Conservation (phyloP, 1,140 invertebrate genomes). For the fruit fly (Drosophila melanogaster) region DNA sequence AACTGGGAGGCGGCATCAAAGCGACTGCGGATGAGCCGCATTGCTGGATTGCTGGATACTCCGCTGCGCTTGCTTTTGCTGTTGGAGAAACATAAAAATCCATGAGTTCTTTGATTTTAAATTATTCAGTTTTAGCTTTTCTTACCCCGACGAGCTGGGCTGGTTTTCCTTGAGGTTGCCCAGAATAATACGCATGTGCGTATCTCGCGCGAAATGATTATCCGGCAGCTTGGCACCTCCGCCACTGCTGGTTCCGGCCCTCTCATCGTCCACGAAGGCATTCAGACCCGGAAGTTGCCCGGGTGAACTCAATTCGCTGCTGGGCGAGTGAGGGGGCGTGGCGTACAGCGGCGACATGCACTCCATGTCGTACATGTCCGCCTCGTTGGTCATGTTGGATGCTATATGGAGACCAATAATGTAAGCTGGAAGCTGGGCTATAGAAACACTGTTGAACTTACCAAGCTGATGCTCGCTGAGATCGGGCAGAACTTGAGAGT, state of each 20-base stretch:
- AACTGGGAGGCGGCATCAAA: conserved; percentile 87
- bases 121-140: too few relatives aligned
- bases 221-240: conserved; percentile 83
- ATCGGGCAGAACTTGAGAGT: conserved; percentile 82
- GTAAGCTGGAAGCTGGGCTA: background rate
- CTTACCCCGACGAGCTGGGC: conserved; percentile 73
- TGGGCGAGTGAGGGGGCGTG: conserved; percentile 92
- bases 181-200: conserved; percentile 95
- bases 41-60: conserved; percentile 95
- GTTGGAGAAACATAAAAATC: background rate
- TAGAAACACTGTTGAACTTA: conserved; percentile 14
- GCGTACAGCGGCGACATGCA: conserved; percentile 90
- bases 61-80: conserved; percentile 92
- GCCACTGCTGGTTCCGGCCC: conserved; percentile 69
- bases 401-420: conserved; percentile 25
- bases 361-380: conserved; percentile 84
- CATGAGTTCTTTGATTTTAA: background rate
- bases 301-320: conserved; percentile 88
- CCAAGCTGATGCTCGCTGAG: conserved; percentile 83
- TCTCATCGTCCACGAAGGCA: conserved; percentile 85
- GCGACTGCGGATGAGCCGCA: conserved; percentile 91
- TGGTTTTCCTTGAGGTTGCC: conserved; percentile 86
- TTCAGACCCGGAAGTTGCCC: conserved; percentile 85
- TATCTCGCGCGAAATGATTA: conserved; percentile 93
- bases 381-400: conserved; percentile 78